Conservation (phyloP, 1,140 invertebrate species). For the Bradynema listronoti region DNA sequence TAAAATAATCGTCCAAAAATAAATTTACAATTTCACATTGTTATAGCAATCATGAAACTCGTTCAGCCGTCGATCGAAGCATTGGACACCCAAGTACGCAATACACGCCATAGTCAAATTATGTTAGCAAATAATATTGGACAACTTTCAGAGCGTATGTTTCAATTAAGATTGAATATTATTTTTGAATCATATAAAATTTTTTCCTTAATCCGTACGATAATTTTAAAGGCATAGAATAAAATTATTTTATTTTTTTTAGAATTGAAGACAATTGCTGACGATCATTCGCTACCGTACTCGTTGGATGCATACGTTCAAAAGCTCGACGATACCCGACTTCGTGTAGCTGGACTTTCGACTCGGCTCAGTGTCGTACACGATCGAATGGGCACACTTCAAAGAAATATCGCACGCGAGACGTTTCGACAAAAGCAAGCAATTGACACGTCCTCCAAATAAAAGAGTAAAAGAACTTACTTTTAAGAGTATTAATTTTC, state of each 20-base stretch:
- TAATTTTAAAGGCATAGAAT: background rate
- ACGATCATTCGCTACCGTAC: constrained; percentile 38
- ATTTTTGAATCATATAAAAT: constrained; percentile 1
- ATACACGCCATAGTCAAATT: constrained; percentile 42
- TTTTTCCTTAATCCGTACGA: background rate
- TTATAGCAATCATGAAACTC: constrained; percentile 42
- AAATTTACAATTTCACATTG: too few relatives aligned
- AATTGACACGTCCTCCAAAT: too few relatives aligned
- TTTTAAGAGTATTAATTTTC: too few relatives aligned
- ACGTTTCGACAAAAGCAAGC: constrained; percentile 40
- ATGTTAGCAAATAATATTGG: constrained; percentile 29
- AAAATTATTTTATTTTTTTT: constrained; percentile 3
- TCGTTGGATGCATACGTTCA: constrained; percentile 41
- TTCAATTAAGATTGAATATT: too few relatives aligned
- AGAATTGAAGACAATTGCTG: constrained; percentile 37
- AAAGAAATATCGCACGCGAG: constrained; percentile 38
- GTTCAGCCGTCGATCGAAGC: constrained; percentile 33
- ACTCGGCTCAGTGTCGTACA: constrained; percentile 26
- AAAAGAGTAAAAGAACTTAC: too few relatives aligned
- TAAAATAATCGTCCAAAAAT: too few relatives aligned
- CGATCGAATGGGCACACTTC: constrained; percentile 39
- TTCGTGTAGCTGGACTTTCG: constrained; percentile 16
- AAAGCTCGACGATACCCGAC: constrained; percentile 41
- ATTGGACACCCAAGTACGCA: constrained; percentile 42
- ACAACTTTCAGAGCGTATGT: constrained; percentile 32